A percentile compares a stretch with the other conserved stretches of the same genome.
Evolutionary conservation across 2,888 invertebrate genomes (phyloP).

Genomic region (Seira sanloemensis): DNA sequence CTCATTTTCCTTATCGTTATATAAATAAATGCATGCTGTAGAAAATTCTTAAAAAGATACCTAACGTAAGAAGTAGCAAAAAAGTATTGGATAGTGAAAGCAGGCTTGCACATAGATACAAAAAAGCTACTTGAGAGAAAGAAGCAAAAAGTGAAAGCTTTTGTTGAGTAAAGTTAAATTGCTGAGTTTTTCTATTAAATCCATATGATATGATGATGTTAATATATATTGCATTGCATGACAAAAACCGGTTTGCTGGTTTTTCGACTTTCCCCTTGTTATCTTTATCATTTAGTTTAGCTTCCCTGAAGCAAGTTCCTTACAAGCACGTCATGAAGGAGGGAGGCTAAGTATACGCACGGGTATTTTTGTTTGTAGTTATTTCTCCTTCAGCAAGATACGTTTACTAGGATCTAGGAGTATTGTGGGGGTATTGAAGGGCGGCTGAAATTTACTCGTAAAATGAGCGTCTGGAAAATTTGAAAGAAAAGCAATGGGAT

Average conservation of each 20-base stretch:
- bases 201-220: background rate
- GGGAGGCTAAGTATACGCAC: background rate
- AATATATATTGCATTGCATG: conserved; percentile 32
- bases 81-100: too few relatives aligned
- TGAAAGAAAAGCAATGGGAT: background rate
- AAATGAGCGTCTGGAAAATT: background rate
- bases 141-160: too few relatives aligned
- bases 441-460: background rate
- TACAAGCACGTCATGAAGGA: background rate
- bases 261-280: conserved; percentile 24
- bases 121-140: too few relatives aligned
- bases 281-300: background rate
- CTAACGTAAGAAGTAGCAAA: too few relatives aligned
- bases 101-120: too few relatives aligned
- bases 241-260: conserved; percentile 55
- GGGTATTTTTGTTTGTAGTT: background rate
- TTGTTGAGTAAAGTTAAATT: too few relatives aligned
- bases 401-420: background rate
- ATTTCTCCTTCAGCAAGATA: background rate
- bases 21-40: too few relatives aligned
- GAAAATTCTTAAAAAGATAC: too few relatives aligned
- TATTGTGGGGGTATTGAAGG: background rate
- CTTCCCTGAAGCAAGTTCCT: background rate
- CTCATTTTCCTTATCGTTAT: too few relatives aligned
- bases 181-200: too few relatives aligned